A percentile compares a stretch with the other conserved stretches of the same genome.
phyloP scores from a whole-genome alignment of 2,113 vertebrate genomes.

The Protobothrops mucrosquamatus region DNA sequence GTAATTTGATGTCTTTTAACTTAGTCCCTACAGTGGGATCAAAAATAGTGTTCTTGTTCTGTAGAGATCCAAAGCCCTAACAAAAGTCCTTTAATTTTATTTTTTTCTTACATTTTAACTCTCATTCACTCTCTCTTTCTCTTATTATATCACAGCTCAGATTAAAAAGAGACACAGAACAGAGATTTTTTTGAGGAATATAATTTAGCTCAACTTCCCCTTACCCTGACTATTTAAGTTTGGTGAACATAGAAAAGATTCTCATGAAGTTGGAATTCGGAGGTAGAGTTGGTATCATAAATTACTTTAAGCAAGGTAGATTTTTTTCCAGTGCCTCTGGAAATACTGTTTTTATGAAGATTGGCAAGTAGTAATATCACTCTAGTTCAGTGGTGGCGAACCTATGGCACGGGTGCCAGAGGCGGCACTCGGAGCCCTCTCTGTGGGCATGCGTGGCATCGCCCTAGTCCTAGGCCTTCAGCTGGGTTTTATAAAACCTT shows the following conservation, averaged over 20 bases:
- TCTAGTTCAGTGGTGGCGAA: background rate
- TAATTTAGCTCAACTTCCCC: background rate
- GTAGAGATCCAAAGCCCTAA: background rate
- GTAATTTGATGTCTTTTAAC: background rate
- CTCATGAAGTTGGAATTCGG: background rate
- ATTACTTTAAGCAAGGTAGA: background rate
- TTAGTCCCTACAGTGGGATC: background rate
- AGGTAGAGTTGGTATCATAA: background rate
- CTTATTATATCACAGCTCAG: background rate
- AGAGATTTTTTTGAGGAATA: background rate
- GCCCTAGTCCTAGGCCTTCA: too few species aligned
- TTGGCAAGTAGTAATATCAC: background rate
- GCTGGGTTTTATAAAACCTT: too few species aligned
- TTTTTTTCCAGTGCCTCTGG: background rate
- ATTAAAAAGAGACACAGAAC: background rate
- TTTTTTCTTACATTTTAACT: background rate
- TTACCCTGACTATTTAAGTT: background rate
- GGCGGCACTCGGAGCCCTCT: too few species aligned
- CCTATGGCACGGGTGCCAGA: too few species aligned
- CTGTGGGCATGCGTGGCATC: too few species aligned
- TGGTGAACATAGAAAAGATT: background rate
- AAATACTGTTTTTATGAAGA: background rate
- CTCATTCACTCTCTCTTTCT: background rate
- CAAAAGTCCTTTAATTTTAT: background rate
- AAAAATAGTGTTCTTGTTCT: background rate